Percentiles rank a stretch among this genome's conserved stretches.
Evolutionary conservation across 2,113 vertebrate species (phyloP).

Genomic region (Peromyscus californicus): DNA sequence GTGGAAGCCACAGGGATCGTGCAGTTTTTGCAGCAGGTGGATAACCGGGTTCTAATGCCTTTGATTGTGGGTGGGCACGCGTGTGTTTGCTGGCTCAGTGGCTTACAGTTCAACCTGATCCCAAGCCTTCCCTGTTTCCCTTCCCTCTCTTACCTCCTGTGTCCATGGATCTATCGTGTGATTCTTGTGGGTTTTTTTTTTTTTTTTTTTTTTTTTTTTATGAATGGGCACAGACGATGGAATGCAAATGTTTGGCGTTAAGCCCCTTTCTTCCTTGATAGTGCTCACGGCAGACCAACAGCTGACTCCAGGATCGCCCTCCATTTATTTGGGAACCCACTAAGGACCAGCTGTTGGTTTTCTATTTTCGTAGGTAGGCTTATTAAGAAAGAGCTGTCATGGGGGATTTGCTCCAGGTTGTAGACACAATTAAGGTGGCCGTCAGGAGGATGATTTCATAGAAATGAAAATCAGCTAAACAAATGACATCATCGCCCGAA

Average conservation of each 20-base stretch:
- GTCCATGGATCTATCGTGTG: neutral
- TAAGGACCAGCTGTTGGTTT: neutral
- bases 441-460: neutral
- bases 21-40: neutral
- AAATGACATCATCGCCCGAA: neutral
- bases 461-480: conserved; percentile 14
- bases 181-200: neutral
- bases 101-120: neutral
- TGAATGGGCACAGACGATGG: conserved; percentile 35
- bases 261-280: neutral
- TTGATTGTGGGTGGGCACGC: neutral
- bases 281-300: neutral
- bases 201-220: no score
- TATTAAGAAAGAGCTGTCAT: conserved; percentile 20
- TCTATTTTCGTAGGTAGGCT: conserved; percentile 37
- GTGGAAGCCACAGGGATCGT: neutral
- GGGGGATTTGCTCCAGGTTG: neutral
- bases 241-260: neutral
- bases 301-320: neutral
- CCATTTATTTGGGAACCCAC: conserved; percentile 15
- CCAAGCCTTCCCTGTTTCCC: neutral
- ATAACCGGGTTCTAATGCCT: neutral
- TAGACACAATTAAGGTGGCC: neutral
- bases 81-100: conserved; percentile 7
- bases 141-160: neutral